phyloP scores from a whole-genome alignment of 2,888 invertebrate species.

The Eupithecia insigniata region DNA sequence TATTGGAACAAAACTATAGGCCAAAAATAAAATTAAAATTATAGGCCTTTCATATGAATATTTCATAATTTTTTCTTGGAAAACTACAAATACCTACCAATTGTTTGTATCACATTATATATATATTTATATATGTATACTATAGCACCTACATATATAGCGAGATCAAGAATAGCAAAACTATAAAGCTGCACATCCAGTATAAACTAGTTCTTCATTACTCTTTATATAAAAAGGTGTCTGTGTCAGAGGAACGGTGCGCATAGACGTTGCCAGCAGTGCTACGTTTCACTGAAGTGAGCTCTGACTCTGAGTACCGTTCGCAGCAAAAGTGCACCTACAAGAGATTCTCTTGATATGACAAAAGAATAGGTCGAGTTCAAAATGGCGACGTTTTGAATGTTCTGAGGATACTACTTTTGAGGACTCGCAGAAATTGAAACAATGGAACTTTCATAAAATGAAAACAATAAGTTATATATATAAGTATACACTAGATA shows the following conservation, averaged over 20 bases:
- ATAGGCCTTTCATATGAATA: no score
- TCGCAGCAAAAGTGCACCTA: constrained; percentile 42
- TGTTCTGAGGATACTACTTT: not conserved
- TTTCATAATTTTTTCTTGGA: no score
- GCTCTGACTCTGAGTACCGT: constrained; percentile 58
- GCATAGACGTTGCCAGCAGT: constrained; percentile 76
- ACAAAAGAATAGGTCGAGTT: not conserved
- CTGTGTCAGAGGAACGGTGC: constrained; percentile 73
- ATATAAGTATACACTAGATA: not conserved
- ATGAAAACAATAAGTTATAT: not conserved
- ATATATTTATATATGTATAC: no score
- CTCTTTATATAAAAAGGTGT: constrained; percentile 73
- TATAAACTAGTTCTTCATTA: constrained; percentile 20
- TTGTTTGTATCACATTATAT: no score
- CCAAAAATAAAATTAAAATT: no score
- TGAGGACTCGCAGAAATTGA: not conserved
- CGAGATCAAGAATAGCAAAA: no score
- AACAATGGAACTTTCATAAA: not conserved
- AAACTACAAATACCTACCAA: no score
- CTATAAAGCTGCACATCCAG: constrained; percentile 33
- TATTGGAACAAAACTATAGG: no score
- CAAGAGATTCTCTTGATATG: not conserved
- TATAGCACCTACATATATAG: no score
- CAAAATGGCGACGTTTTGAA: not conserved
- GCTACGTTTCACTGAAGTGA: constrained; percentile 69